A percentile compares a stretch with the other conserved stretches of the same genome.
phyloP scores from a whole-genome alignment of 53 echinoderm and acorn worm genomes.

The Actinopyga echinites region DNA sequence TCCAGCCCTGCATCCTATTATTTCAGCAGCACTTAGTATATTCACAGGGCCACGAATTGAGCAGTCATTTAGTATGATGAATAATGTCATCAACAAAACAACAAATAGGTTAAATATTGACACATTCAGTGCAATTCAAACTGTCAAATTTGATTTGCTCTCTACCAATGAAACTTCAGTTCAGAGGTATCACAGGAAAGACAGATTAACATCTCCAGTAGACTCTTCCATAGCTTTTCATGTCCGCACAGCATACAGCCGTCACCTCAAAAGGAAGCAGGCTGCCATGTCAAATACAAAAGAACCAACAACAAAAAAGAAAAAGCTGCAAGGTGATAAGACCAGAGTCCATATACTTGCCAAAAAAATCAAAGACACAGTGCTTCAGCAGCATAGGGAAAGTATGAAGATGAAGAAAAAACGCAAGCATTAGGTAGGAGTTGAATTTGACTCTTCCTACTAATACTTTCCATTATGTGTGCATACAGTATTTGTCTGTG shows the following conservation, averaged over 20 bases:
- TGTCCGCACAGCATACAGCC: slow-evolving; percentile 1
- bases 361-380: no score
- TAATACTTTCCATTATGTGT: no score
- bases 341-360: no score
- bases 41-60: slow-evolving; percentile 50
- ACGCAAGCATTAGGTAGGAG: no score
- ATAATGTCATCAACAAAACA: slow-evolving; percentile 46
- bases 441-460: no score
- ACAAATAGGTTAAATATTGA: slow-evolving; percentile 25
- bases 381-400: no score
- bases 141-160: slow-evolving; percentile 40
- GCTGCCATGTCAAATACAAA: background rate
- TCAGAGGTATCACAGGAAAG: slow-evolving; percentile 17
- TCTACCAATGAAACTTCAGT: slow-evolving; percentile 33
- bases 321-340: background rate
- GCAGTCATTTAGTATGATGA: slow-evolving; percentile 52
- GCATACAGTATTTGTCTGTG: no score
- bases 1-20: slow-evolving; percentile 38
- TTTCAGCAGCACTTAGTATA: slow-evolving; percentile 24
- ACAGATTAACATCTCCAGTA: slow-evolving; percentile 26
- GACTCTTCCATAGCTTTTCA: slow-evolving; percentile 38
- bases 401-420: no score
- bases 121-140: slow-evolving; percentile 45
- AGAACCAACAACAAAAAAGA: background rate
- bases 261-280: background rate